Base-by-base conservation (phyloP, 2,113 vertebrate genomes). In the Halichoerus grypus region DNA sequence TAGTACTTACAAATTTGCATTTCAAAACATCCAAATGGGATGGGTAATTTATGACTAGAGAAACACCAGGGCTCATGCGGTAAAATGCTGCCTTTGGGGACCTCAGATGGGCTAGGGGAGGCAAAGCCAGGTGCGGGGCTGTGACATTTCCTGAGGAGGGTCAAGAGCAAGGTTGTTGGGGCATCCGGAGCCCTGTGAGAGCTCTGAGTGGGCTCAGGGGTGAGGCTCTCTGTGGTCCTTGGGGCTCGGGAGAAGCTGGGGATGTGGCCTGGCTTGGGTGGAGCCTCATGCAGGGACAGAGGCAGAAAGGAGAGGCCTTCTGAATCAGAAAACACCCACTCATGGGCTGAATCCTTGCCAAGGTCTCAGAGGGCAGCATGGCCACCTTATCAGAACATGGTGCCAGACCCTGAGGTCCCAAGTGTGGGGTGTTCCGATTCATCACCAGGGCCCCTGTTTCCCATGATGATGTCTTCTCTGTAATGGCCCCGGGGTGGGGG, bases 401-500 rank as follows among this genome's bases (percentile, higher is more conserved):
- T 2, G 4, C 8, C 13, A 24, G 67, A 51, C n/a, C 3, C 31
- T 31, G 46, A 11, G 51, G 69, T 13, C 26, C 31, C 22, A 5
- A 5, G 14, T 1, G 24, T 4, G 33, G 3, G 24, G 2, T 7
- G 63, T 87, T 61, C 10, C 1, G 1, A 3, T 31, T 76, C 39
- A 14, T 9, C n/a, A 4, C 28, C 49, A 0, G 21, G 28, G 61
- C 59, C 33, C 14, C 26, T 0, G 39, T 1, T 69, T 28, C 46
- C n/a, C 82, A 4, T 14, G 57, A 16, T 0, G 4, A 18, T 19
- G 13, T 4, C 63, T 57, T 22, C 15, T 42, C 16, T n/a, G 1
- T 9, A 24, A 53, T 14, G 4, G 22, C 36, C 5, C 26, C 4
- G 12, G 7, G 19, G 10, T 21, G 36, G 14, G 4, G 0, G 3